Conservation (phyloP, 2,113 vertebrate genomes). For the Chunga burmeisteri region DNA sequence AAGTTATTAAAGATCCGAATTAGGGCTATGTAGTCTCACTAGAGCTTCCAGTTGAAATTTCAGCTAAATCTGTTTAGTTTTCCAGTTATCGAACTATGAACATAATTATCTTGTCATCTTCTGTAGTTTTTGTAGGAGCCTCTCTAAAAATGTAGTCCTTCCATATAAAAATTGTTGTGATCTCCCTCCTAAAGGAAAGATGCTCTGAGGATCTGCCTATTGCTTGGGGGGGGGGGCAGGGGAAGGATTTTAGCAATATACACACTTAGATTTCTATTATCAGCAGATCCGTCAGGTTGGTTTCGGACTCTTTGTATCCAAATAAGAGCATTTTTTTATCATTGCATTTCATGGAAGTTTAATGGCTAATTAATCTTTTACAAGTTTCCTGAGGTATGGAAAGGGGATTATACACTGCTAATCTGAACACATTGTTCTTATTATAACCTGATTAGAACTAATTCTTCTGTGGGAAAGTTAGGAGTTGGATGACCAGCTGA, state of each 20-base stretch:
- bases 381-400: constrained; percentile 45
- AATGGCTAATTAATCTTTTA: constrained; percentile 63
- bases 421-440: constrained; percentile 65
- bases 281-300: not conserved
- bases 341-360: constrained; percentile 42
- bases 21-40: not conserved
- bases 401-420: constrained; percentile 47
- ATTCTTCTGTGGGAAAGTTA: constrained; percentile 45
- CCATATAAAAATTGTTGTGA: not conserved
- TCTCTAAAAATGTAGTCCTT: not conserved
- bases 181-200: not conserved
- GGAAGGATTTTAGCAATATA: not conserved
- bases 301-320: not conserved
- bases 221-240: not conserved
- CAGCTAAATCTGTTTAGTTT: not conserved
- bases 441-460: constrained; percentile 58
- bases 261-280: not conserved
- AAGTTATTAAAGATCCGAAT: not conserved
- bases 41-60: not conserved
- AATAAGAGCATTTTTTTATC: not conserved
- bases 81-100: not conserved
- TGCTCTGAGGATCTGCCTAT: not conserved
- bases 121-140: not conserved
- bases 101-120: not conserved
- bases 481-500: constrained; percentile 4